Conservation (phyloP, 92 coral and sea anemone genomes). For the Bergia sp. region DNA sequence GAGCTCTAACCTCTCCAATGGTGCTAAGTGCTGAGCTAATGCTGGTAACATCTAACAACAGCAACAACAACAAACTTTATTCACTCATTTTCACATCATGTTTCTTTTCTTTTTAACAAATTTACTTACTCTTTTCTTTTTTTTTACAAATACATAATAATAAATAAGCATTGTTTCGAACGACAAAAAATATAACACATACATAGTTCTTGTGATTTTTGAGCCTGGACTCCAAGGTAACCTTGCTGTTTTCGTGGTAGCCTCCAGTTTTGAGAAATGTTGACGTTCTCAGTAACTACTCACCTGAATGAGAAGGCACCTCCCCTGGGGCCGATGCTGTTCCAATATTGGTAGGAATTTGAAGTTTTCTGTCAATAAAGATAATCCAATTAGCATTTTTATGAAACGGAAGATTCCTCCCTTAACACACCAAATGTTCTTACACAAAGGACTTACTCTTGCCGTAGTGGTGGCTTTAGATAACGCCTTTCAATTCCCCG, state of each 20-base stretch:
- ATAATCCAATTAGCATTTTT: neutral
- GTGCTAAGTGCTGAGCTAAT: too few relatives aligned
- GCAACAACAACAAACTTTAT: neutral
- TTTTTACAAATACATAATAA: too few relatives aligned
- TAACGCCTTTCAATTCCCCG: slow-evolving; percentile 91
- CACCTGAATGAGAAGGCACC: slow-evolving; percentile 76
- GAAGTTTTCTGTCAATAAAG: slow-evolving; percentile 68
- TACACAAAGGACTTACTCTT: slow-evolving; percentile 74
- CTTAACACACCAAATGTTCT: neutral
- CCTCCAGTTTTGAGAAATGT: too few relatives aligned
- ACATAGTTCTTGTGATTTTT: too few relatives aligned
- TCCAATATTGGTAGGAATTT: slow-evolving; percentile 91
- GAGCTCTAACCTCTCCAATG: too few relatives aligned
- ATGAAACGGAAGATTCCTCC: neutral
- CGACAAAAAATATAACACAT: too few relatives aligned
- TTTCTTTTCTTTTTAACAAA: too few relatives aligned
- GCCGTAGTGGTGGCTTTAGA: slow-evolving; percentile 89
- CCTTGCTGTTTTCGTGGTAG: too few relatives aligned
- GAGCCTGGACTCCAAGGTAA: too few relatives aligned
- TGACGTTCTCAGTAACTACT: neutral
- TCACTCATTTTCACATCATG: too few relatives aligned
- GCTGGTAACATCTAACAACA: neutral
- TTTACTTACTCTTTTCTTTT: too few relatives aligned
- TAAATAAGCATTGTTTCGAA: too few relatives aligned
- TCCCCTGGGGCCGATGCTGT: slow-evolving; percentile 95